Evolutionary conservation across 2,797 vertebrate species (phyloP).

Genomic region (Sylvia borin): DNA sequence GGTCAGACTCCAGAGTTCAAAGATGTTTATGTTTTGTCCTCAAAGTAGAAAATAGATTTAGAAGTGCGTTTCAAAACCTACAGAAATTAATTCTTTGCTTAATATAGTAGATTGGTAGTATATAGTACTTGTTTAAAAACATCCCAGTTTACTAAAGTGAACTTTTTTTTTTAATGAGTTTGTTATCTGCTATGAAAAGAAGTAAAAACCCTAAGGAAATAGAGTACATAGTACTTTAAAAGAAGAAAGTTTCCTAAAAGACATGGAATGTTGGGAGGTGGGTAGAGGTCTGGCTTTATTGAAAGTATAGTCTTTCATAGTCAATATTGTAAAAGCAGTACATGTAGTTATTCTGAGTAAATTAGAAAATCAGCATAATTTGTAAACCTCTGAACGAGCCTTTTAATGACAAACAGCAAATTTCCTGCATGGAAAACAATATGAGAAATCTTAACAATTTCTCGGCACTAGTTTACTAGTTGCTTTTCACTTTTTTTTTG

Average conservation of each 20-base stretch:
- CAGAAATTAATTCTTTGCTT: not conserved
- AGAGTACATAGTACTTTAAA: not conserved
- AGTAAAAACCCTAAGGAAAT: not conserved
- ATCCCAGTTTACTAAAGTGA: not conserved
- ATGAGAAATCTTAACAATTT: not conserved
- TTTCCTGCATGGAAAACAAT: not conserved
- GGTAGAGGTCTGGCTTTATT: not conserved
- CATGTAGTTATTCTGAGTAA: not conserved
- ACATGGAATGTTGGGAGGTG: not conserved
- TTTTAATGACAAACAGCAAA: not conserved
- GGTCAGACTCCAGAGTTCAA: not conserved
- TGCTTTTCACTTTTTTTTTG: not conserved
- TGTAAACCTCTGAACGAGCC: not conserved
- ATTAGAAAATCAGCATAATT: not conserved
- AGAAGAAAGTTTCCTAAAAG: not conserved
- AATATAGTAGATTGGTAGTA: not conserved
- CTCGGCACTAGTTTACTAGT: not conserved
- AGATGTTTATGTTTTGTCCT: not conserved
- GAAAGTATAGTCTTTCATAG: not conserved
- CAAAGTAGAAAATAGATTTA: not conserved
- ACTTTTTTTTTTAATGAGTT: not conserved
- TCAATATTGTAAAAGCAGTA: not conserved
- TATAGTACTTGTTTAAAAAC: not conserved
- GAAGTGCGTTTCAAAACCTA: not conserved
- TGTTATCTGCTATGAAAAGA: not conserved